phyloP scores from a whole-genome alignment of 1,140 invertebrate species.

The Tenebrio molitor region DNA sequence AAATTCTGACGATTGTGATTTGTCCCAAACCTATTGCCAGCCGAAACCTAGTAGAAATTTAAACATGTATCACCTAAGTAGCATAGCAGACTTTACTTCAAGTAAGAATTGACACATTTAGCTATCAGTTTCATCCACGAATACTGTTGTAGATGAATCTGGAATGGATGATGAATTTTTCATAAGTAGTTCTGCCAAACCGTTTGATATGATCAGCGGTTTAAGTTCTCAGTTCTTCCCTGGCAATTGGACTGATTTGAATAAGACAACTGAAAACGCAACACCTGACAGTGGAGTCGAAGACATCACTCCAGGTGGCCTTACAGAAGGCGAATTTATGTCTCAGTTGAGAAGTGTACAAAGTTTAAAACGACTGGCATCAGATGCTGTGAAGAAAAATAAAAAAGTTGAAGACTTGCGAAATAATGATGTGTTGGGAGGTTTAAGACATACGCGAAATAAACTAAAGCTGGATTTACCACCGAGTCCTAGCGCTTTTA shows the following conservation, averaged over 20 bases:
- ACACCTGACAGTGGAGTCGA: slow-evolving; percentile 73
- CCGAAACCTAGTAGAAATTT: slow-evolving; percentile 41
- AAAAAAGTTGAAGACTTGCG: slow-evolving; percentile 42
- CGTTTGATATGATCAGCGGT: slow-evolving; percentile 74
- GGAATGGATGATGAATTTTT: slow-evolving; percentile 73
- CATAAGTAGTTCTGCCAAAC: slow-evolving; percentile 78
- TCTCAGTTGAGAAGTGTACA: slow-evolving; percentile 48
- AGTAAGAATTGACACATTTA: slow-evolving; percentile 37
- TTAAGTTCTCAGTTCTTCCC: slow-evolving; percentile 81
- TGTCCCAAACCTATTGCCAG: slow-evolving; percentile 31
- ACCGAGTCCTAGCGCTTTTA: slow-evolving; percentile 68
- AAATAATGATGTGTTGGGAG: slow-evolving; percentile 69
- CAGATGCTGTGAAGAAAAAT: slow-evolving; percentile 57
- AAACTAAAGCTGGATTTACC: slow-evolving; percentile 79
- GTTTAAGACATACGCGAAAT: slow-evolving; percentile 79
- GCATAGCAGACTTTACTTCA: slow-evolving; percentile 48
- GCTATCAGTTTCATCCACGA: background rate
- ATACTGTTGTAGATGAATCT: slow-evolving; percentile 22
- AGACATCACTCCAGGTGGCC: slow-evolving; percentile 70
- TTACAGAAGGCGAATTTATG: slow-evolving; percentile 58
- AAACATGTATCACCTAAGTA: slow-evolving; percentile 51
- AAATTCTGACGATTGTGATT: slow-evolving; percentile 40
- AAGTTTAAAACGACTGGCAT: slow-evolving; percentile 59
- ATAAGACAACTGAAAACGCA: slow-evolving; percentile 61
- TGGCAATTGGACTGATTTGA: slow-evolving; percentile 64